Evolutionary conservation across 2,113 vertebrate genomes (phyloP), one percentile per base, ranked within the genome.

Genomic region (Antechinus stuartii): DNA sequence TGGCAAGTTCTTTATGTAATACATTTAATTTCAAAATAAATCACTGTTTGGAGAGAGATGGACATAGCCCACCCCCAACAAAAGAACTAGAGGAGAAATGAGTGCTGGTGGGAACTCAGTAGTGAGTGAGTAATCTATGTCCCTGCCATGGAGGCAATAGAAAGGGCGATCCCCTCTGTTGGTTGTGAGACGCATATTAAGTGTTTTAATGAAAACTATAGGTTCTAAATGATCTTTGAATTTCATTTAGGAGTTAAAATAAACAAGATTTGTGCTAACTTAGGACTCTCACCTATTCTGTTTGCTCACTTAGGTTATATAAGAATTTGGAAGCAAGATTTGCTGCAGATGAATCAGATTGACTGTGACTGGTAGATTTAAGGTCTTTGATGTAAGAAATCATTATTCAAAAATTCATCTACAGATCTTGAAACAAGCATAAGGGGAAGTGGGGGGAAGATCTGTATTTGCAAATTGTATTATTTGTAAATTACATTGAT

Each of bases 21-120:
- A 98, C 96, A 98, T 97, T 98, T 98, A 98, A 98, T 98, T 98
- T 97, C 57, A 96, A 97, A 94, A 98, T 98, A 97, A 98, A 99
- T 98, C 98, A 98, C 94, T 96, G 94, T 97, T 97, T 52, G 56
- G n/a, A 92, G 47, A 92, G 47, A 52, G 93, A 94, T 6, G 0
- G 23, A 7, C 0, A 0, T 0, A 3, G 89, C 93, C 92, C 23
- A 8, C 91, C 91, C 68, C 90, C 12, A 19, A 68, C 26, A 52
- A 8, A n/a, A 94, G 93, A 61, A 89, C 93, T 12, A 12, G 54
- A 12, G 90, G 92, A 10, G 10, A 90, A 76, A 10, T 8, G 92
- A 92, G 49, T 90, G 35, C 30, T 57, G 90, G 52, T 84, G 19
- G 24, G 25, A 12, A 46, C 8, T 84, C 68, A 42, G 35, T 76